Percentiles rank a stretch among this genome's conserved stretches.
Conservation (phyloP, 1,140 invertebrate genomes). For the Dinoponera quadriceps region DNA sequence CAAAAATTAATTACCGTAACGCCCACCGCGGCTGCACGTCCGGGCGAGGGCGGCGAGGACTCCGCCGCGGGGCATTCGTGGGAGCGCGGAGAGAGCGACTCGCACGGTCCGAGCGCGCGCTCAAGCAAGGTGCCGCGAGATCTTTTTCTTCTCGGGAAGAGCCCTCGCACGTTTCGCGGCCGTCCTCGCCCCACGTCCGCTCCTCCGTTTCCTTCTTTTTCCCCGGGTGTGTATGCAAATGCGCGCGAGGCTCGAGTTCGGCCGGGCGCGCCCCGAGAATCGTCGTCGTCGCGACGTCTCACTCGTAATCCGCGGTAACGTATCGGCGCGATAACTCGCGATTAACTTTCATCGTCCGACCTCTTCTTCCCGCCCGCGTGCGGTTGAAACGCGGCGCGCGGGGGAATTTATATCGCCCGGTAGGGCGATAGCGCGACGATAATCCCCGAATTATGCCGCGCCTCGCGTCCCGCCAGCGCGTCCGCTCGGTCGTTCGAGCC, state of each 20-base stretch:
- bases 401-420: slow-evolving; percentile 25
- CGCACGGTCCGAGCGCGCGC: slow-evolving; percentile 7
- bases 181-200: neutral
- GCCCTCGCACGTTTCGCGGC: neutral
- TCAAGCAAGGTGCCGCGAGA: neutral
- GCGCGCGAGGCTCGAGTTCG: neutral
- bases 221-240: neutral
- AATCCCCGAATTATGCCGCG: slow-evolving; percentile 44
- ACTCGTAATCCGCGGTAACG: slow-evolving; percentile 23
- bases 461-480: slow-evolving; percentile 8
- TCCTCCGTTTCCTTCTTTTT: neutral
- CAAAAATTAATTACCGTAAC: slow-evolving; percentile 80
- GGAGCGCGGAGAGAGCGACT: slow-evolving; percentile 58
- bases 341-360: slow-evolving; percentile 36
- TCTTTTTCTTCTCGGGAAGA: neutral
- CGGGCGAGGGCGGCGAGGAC: slow-evolving; percentile 63
- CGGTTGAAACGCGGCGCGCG: neutral
- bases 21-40: slow-evolving; percentile 69
- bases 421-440: neutral
- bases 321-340: slow-evolving; percentile 35
- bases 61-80: slow-evolving; percentile 70
- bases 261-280: neutral
- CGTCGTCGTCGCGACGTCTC: neutral
- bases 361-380: neutral
- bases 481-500: neutral